Conservation (phyloP, 2,113 vertebrate genomes). For the Nestor notabilis region DNA sequence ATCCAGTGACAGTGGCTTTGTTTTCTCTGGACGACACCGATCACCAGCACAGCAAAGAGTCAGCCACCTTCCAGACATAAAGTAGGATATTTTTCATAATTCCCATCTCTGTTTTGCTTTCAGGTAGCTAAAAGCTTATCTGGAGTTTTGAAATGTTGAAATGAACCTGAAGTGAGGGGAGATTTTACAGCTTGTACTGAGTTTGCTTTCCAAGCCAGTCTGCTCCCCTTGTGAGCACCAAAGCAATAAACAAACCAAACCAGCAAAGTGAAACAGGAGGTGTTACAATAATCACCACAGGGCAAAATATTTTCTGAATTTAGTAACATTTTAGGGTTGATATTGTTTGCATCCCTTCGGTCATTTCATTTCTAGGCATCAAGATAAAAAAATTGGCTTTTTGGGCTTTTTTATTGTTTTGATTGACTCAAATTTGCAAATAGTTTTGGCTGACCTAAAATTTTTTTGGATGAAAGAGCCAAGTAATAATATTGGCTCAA, state of each 20-base stretch:
- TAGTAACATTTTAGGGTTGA: not conserved
- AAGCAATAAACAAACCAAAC: not conserved
- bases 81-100: not conserved
- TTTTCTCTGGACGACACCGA: not conserved
- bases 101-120: not conserved
- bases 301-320: not conserved
- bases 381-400: not conserved
- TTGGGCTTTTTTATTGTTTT: not conserved
- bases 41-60: not conserved
- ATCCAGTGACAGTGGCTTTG: not conserved
- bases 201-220: not conserved
- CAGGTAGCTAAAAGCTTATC: not conserved
- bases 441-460: not conserved
- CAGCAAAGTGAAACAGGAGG: not conserved
- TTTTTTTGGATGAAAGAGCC: not conserved
- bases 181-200: not conserved
- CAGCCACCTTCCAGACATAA: not conserved
- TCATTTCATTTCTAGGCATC: not conserved
- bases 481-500: not conserved
- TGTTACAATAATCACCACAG: not conserved
- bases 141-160: not conserved
- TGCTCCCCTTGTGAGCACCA: not conserved
- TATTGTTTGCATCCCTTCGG: not conserved
- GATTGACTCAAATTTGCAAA: not conserved
- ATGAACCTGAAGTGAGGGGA: not conserved